A percentile compares a stretch with the other conserved stretches of the same genome.
Evolutionary conservation across 2,113 vertebrate genomes (phyloP).

Genomic region (Garra rufa): DNA sequence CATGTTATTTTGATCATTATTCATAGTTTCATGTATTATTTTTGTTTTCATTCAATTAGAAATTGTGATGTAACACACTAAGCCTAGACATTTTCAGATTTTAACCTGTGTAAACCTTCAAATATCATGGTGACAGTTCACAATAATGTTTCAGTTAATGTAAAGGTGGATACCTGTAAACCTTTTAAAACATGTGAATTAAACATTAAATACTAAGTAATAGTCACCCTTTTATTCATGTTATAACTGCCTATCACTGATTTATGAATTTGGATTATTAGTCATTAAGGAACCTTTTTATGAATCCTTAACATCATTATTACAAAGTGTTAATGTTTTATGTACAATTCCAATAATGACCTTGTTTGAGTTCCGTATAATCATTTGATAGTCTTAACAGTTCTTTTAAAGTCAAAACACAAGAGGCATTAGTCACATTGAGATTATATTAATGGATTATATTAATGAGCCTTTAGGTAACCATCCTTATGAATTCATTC

Average conservation of each 20-base stretch:
- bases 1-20: not conserved
- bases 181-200: not conserved
- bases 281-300: not conserved
- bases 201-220: not conserved
- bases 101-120: too few relatives aligned
- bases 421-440: not conserved
- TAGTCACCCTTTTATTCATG: not conserved
- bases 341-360: too few relatives aligned
- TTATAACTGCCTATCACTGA: not conserved
- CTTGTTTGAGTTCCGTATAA: not conserved
- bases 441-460: not conserved
- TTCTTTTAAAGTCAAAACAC: not conserved
- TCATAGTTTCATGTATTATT: not conserved
- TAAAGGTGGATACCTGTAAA: too few relatives aligned
- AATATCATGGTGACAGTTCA: not conserved
- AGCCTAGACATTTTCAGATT: too few relatives aligned
- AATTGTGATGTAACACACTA: too few relatives aligned
- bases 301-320: not conserved
- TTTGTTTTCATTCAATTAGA: not conserved
- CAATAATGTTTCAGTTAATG: too few relatives aligned
- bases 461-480: not conserved
- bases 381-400: not conserved
- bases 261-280: not conserved
- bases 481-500: not conserved
- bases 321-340: not conserved